These are phyloP conservation scores for Fregetta grallaria DNA, from an alignment of 2,113 vertebrate species.

Conservation along the genomic window DNA sequence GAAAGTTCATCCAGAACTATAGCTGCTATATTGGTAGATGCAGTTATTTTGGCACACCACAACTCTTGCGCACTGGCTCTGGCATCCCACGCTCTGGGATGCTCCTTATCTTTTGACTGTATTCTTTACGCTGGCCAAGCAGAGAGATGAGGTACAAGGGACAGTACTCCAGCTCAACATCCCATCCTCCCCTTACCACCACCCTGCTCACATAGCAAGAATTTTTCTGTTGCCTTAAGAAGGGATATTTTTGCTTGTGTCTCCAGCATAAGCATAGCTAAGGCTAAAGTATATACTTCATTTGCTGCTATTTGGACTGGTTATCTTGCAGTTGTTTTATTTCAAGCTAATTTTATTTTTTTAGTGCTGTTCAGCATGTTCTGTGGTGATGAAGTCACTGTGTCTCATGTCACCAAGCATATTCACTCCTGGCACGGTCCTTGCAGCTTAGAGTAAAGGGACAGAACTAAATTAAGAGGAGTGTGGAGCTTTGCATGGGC, in stretches of 20 bases:
- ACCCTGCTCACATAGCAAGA: not conserved
- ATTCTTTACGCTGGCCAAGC: not conserved
- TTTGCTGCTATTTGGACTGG: not conserved
- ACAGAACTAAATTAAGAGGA: not conserved
- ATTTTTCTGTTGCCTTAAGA: not conserved
- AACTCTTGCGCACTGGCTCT: not conserved
- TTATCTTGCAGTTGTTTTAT: not conserved
- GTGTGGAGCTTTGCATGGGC: not conserved
- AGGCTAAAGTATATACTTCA: not conserved
- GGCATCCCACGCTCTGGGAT: not conserved
- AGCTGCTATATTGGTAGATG: not conserved
- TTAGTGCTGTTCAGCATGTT: not conserved
- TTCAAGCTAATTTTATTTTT: not conserved
- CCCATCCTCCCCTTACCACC: not conserved
- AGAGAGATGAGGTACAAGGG: not conserved
- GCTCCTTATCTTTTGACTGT: not conserved
- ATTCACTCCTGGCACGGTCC: not conserved
- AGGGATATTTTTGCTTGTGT: not conserved
- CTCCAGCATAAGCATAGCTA: not conserved
- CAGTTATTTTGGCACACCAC: not conserved
- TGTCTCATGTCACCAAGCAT: not conserved
- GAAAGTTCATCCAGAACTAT: not conserved
- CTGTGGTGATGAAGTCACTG: not conserved
- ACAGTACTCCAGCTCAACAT: not conserved
- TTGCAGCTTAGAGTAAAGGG: not conserved